A percentile compares a stretch with the other conserved stretches of the same genome.
Evolutionary conservation across 2,113 vertebrate genomes (phyloP).

Genomic region (Anhinga anhinga): DNA sequence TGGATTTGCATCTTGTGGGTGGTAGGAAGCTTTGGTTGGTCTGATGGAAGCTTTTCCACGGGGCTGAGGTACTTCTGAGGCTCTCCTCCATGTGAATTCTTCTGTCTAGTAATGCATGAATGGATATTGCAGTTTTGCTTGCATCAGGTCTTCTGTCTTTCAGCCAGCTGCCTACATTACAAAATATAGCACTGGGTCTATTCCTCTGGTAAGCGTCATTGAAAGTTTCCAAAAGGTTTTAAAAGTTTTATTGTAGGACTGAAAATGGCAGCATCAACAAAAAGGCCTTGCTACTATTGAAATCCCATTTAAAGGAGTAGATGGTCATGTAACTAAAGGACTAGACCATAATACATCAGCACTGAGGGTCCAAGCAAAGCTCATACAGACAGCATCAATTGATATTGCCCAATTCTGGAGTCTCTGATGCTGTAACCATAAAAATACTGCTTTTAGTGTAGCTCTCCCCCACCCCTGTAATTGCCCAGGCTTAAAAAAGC

Average conservation of each 20-base stretch:
- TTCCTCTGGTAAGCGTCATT: background rate
- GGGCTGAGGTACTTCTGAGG: background rate
- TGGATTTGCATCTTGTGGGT: background rate
- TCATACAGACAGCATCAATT: background rate
- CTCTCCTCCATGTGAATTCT: background rate
- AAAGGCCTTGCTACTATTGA: background rate
- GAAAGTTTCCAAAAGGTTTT: background rate
- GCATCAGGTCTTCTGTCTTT: background rate
- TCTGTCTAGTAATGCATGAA: background rate
- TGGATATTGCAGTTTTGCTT: background rate
- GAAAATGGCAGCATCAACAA: background rate
- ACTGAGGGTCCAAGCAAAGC: background rate
- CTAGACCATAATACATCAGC: accelerated
- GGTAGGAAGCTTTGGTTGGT: background rate
- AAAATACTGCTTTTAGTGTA: background rate
- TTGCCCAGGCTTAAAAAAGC: slow-evolving; percentile 1
- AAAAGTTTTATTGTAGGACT: background rate
- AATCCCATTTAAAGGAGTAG: background rate
- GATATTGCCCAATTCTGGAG: background rate
- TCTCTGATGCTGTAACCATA: background rate
- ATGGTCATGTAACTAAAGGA: background rate
- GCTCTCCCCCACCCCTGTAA: background rate
- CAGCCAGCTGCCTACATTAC: background rate
- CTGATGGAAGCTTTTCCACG: background rate
- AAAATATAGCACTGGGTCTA: background rate